phyloP scores from a whole-genome alignment of 2,888 invertebrate species.

The Carterocephalus palaemon region DNA sequence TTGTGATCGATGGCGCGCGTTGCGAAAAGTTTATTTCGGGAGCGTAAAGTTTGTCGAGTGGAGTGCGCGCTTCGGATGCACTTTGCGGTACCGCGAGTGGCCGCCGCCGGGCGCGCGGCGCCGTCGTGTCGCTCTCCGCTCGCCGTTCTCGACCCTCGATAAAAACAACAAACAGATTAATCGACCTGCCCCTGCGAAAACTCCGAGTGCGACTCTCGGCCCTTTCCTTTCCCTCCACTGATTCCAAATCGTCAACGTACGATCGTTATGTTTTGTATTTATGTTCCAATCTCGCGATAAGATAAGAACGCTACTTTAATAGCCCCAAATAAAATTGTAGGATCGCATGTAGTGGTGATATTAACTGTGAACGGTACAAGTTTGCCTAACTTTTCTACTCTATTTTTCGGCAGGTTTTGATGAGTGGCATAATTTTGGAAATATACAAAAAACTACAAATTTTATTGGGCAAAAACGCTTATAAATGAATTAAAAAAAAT shows the following conservation, averaged over 20 bases:
- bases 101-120: constrained; percentile 67
- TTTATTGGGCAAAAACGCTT: neutral
- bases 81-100: constrained; percentile 68
- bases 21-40: constrained; percentile 69
- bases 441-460: neutral
- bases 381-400: constrained; percentile 59
- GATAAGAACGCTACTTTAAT: constrained; percentile 66
- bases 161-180: constrained; percentile 77
- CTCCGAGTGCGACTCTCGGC: constrained; percentile 48
- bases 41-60: constrained; percentile 69
- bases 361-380: constrained; percentile 68
- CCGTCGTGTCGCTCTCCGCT: constrained; percentile 67
- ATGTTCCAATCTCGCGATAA: constrained; percentile 68
- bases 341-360: constrained; percentile 74
- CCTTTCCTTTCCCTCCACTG: constrained; percentile 45
- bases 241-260: constrained; percentile 46
- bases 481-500: too few species aligned
- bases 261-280: constrained; percentile 62
- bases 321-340: constrained; percentile 72
- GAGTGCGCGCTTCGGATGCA: constrained; percentile 70
- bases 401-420: constrained; percentile 29
- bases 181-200: constrained; percentile 61
- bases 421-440: too few species aligned
- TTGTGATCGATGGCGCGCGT: constrained; percentile 55
- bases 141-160: constrained; percentile 61